Conservation (phyloP, 2,888 invertebrate genomes). For the Stenodera caucasica region DNA sequence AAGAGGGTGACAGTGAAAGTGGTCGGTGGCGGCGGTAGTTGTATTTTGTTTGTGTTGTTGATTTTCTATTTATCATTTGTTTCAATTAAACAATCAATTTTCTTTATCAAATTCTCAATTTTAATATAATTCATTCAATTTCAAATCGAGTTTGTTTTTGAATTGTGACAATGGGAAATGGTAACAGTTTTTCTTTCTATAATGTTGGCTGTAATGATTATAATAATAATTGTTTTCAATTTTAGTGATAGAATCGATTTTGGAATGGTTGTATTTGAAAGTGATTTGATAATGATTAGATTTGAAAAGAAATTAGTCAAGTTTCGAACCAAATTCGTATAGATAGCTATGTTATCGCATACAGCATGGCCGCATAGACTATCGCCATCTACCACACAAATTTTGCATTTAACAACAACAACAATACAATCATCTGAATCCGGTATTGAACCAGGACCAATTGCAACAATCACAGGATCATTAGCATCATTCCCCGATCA, state of each 20-base stretch:
- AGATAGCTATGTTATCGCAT: constrained; percentile 50
- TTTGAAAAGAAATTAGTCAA: constrained; percentile 11
- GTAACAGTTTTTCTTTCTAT: neutral
- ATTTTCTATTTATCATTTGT: constrained; percentile 29
- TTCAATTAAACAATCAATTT: neutral
- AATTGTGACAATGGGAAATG: neutral
- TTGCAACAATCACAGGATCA: constrained; percentile 73
- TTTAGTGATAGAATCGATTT: neutral
- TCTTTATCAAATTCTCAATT: too few relatives aligned
- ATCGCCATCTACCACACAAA: constrained; percentile 52
- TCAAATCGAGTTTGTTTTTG: neutral
- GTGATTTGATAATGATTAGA: neutral
- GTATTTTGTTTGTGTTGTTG: constrained; percentile 31
- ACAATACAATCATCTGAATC: constrained; percentile 60
- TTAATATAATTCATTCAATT: too few relatives aligned
- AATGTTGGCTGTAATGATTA: too few relatives aligned
- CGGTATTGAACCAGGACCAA: constrained; percentile 67
- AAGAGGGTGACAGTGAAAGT: constrained; percentile 30
- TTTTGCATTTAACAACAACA: constrained; percentile 41
- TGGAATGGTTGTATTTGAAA: constrained; percentile 6
- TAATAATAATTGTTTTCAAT: too few relatives aligned
- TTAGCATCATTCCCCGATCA: constrained; percentile 59
- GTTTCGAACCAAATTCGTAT: constrained; percentile 15
- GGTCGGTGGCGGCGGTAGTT: constrained; percentile 27
- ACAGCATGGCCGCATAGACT: constrained; percentile 55